phyloP scores from a whole-genome alignment of 2,888 invertebrate species.

The Pheosia tremula region DNA sequence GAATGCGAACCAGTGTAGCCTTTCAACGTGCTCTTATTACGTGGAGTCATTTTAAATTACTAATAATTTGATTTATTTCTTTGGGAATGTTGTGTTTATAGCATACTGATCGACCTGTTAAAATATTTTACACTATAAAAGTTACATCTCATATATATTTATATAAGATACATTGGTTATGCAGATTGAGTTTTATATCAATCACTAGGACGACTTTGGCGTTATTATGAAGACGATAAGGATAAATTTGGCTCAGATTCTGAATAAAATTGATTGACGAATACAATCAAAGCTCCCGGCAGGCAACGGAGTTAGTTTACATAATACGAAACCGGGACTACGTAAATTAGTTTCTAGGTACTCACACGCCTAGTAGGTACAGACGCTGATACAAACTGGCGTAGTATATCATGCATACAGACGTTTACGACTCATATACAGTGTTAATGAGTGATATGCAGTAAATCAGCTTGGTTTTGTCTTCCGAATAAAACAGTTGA shows the following conservation, averaged over 20 bases:
- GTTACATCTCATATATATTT: no score
- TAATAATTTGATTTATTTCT: no score
- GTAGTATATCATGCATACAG: slow-evolving; percentile 17
- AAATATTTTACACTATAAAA: no score
- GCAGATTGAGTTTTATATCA: no score
- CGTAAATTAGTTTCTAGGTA: slow-evolving; percentile 18
- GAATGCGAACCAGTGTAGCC: no score
- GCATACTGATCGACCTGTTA: no score
- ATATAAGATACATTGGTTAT: no score
- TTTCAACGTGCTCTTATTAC: no score
- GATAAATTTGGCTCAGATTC: slow-evolving; percentile 1
- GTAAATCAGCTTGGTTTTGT: slow-evolving; percentile 29
- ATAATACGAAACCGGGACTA: slow-evolving; percentile 13
- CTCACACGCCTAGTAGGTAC: not conserved
- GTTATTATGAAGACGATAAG: no score
- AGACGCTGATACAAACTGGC: slow-evolving; percentile 14
- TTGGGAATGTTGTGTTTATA: no score
- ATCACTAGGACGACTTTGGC: no score
- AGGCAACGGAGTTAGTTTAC: slow-evolving; percentile 14
- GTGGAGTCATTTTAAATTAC: no score
- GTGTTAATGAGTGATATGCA: slow-evolving; percentile 23
- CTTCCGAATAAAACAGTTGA: slow-evolving; percentile 29
- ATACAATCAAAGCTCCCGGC: slow-evolving; percentile 1
- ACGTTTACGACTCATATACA: slow-evolving; percentile 20
- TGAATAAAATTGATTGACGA: not conserved